Evolutionary conservation across 2,113 vertebrate genomes (phyloP).

Genomic region (Sarotherodon lohbergeri): DNA sequence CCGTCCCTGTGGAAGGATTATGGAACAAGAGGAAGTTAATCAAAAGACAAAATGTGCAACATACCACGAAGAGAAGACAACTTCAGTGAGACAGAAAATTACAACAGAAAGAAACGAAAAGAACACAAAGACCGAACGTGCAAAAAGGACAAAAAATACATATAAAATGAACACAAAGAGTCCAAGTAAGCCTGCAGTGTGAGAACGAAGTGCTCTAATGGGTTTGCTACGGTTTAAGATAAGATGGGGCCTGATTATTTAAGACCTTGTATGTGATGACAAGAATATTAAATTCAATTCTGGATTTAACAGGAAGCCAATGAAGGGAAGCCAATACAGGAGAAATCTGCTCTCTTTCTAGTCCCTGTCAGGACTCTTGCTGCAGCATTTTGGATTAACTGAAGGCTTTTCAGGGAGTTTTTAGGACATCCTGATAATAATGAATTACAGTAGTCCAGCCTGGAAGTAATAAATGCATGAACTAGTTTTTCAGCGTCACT

Average conservation of each 20-base stretch:
- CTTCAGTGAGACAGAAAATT: not conserved
- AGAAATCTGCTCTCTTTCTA: not conserved
- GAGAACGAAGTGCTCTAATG: not conserved
- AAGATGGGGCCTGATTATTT: not conserved
- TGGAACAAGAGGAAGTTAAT: not conserved
- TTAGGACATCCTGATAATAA: not conserved
- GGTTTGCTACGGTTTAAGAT: not conserved
- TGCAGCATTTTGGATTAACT: fast-evolving
- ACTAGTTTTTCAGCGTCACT: not conserved
- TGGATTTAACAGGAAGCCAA: not conserved
- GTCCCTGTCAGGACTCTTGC: not conserved
- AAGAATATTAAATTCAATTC: fast-evolving
- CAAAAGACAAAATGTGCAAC: not conserved
- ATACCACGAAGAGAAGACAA: not conserved
- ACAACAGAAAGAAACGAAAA: not conserved
- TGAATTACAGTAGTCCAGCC: not conserved
- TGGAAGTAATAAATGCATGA: not conserved
- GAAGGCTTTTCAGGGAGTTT: not conserved
- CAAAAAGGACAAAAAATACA: not conserved
- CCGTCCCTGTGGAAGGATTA: not conserved
- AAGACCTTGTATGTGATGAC: not conserved
- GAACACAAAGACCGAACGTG: not conserved
- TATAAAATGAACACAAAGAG: not conserved
- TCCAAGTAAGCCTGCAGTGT: fast-evolving
- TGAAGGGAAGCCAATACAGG: not conserved